Conservation (phyloP, 2,888 invertebrate genomes). For the Corbicula japonica region DNA sequence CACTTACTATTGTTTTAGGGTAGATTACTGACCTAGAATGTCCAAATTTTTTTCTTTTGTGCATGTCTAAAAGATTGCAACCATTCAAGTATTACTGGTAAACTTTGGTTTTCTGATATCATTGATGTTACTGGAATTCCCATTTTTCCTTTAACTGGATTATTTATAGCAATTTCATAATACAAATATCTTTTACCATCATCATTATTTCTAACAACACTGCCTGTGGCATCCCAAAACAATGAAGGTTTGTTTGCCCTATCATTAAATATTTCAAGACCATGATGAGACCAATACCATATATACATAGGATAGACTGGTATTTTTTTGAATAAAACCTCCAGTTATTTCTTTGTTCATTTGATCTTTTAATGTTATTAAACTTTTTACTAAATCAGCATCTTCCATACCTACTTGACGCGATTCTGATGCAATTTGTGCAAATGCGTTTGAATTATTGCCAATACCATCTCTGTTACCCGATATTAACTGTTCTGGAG, state of each 20-base stretch:
- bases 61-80: conserved; percentile 24
- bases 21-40: not conserved
- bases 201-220: conserved; percentile 26
- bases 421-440: conserved; percentile 6
- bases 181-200: conserved; percentile 35
- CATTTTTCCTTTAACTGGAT: conserved; percentile 44
- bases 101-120: conserved; percentile 35
- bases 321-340: conserved; percentile 38
- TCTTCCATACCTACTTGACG: conserved; percentile 12
- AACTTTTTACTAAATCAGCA: conserved; percentile 16
- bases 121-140: conserved; percentile 38
- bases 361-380: not conserved
- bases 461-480: not conserved
- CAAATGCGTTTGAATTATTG: conserved; percentile 1
- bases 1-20: conserved; percentile 31
- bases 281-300: conserved; percentile 32
- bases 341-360: conserved; percentile 12
- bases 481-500: not conserved
- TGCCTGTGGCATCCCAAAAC: conserved; percentile 43
- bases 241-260: not conserved
- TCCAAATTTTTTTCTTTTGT: conserved; percentile 29
- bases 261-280: conserved; percentile 21
- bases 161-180: conserved; percentile 36
- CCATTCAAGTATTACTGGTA: conserved; percentile 36
- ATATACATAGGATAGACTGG: conserved; percentile 14